Base-by-base conservation (phyloP, 2,113 vertebrate species). In the Phrynocephalus versicolor region DNA sequence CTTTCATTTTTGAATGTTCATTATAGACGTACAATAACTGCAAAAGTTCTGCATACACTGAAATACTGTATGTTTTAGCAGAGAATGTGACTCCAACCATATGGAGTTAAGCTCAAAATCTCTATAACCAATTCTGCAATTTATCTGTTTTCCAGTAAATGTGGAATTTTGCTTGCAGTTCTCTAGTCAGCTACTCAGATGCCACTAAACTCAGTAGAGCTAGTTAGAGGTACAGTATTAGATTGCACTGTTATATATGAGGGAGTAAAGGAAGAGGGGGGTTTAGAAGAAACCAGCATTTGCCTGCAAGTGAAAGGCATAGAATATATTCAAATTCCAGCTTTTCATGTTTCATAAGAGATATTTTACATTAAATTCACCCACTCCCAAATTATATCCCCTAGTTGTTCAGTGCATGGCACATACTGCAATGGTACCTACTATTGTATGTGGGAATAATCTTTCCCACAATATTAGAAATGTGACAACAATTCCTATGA, bases 1-100 rank as follows among this genome's bases (percentile, higher is more conserved):
- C 83, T 79, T 86, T 85, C 2, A 74, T 91, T 65, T 55, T 87
- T 85, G 89, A 74, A 73, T 55, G 67, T 55, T 16, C 15, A 41
- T 78, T 33, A 78, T 88, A 77, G 76, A 88, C 85, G 58, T 39
- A 79, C 55, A 79, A 1, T 2, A 2, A 18, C 3, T 74, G 79
- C 79, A 18, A 60, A 89, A 91, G 77, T 57, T 65, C 57, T 57
- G 58, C 21, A 79, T 41, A 7, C 25, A 73, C 30, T 73, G 62
- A 55, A 60, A n/a, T 58, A 12, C 62, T 35, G 12, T 6, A 55
- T 0, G 3, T 77, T 87, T 87, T 86, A 88, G 82, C 39, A 23
- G 18, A 86, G 72, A 80, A 60, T 27, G 41, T 37, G 60, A 51
- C 33, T 18, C 23, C 79, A 65, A 37, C 25, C 30, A 10, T 30